phyloP scores from a whole-genome alignment of 2,113 vertebrate genomes.

The Boulengeromyrus knoepffleri region DNA sequence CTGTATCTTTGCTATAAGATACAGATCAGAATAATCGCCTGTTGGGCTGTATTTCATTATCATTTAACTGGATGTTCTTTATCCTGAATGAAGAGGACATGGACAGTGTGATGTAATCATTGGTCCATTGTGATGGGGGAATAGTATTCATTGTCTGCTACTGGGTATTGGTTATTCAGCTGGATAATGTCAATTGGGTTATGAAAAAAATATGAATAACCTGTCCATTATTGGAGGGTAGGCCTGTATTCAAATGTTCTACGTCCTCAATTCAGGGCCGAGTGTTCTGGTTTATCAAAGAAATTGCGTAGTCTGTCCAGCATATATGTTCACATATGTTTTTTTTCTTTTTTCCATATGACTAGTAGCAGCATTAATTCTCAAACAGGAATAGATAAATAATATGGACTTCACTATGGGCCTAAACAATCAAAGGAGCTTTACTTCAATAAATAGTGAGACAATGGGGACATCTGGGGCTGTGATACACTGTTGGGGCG shows the following conservation, averaged over 20 bases:
- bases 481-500: neutral
- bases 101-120: neutral
- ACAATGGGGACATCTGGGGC: neutral
- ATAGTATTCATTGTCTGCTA: neutral
- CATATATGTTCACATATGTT: no score
- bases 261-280: neutral
- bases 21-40: neutral
- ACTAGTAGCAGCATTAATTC: neutral
- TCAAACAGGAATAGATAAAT: neutral
- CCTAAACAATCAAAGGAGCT: constrained; percentile 2
- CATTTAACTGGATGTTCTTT: neutral
- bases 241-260: neutral
- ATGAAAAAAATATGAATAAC: neutral
- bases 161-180: neutral
- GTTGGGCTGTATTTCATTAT: neutral
- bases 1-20: neutral
- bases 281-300: neutral
- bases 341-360: neutral
- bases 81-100: neutral
- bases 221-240: neutral
- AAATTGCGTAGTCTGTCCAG: neutral
- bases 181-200: neutral
- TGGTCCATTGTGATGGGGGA: neutral
- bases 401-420: neutral
- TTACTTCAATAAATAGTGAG: neutral